Conservation (phyloP, 2,113 vertebrate species). For the Macquaria australasica region DNA sequence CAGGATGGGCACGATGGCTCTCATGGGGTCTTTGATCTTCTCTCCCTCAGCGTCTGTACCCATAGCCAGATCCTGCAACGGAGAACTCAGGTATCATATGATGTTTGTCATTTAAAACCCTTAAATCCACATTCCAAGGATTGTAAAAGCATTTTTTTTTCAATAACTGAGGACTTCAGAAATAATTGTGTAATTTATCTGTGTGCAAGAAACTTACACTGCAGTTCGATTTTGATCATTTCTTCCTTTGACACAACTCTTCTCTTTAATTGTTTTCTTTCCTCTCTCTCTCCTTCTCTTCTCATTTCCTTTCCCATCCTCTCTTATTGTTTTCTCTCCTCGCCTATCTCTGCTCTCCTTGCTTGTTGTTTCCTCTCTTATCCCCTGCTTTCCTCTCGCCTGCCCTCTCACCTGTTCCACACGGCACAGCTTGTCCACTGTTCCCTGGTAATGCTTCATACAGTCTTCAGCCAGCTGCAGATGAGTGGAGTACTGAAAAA, state of each 20-base stretch:
- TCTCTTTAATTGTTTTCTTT: not conserved
- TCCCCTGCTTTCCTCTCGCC: not conserved
- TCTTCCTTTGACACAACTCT: not conserved
- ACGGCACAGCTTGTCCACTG: conserved; percentile 96
- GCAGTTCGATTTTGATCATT: not conserved
- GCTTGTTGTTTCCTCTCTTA: not conserved
- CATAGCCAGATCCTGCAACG: conserved; percentile 94
- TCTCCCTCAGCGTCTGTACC: conserved; percentile 97
- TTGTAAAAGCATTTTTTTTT: not conserved
- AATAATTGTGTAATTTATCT: not conserved
- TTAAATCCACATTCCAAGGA: not conserved
- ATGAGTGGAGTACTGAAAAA: conserved; percentile 94
- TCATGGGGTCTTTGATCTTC: conserved; percentile 99
- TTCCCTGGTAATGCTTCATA: conserved; percentile 99
- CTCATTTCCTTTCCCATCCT: not conserved
- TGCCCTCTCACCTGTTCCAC: conserved; percentile 92
- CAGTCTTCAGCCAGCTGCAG: conserved; percentile 98
- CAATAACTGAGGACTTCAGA: not conserved
- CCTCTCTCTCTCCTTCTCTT: not conserved
- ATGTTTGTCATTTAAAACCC: not conserved
- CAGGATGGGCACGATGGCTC: conserved; percentile 97
- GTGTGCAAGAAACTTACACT: not conserved
- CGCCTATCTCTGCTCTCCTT: not conserved
- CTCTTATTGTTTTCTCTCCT: not conserved
- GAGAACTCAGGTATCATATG: not conserved